A percentile compares a stretch with the other conserved stretches of the same genome.
phyloP scores from a whole-genome alignment of 2,888 invertebrate genomes.

The Dasypogon diadema region DNA sequence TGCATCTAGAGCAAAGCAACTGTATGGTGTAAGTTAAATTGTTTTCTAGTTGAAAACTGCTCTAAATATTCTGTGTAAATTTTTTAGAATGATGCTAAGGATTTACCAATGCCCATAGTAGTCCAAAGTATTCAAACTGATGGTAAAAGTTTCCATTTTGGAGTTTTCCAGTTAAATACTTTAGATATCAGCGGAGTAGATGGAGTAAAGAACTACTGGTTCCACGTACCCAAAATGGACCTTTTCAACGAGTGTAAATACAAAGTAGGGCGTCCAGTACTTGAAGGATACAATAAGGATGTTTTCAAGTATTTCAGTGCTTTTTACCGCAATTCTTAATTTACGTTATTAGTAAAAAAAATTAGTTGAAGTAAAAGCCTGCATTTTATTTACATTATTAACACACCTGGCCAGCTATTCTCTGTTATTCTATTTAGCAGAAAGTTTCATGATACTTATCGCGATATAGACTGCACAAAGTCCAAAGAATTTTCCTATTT shows the following conservation, averaged over 20 bases:
- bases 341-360: no score
- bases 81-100: conserved; percentile 72
- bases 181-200: conserved; percentile 74
- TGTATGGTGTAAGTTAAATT: conserved; percentile 80
- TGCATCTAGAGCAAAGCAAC: conserved; percentile 80
- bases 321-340: conserved; percentile 77
- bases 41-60: no score
- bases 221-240: conserved; percentile 75
- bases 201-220: conserved; percentile 83
- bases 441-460: no score
- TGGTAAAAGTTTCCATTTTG: conserved; percentile 82
- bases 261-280: conserved; percentile 74
- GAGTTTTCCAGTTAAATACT: conserved; percentile 86
- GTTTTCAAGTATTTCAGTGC: conserved; percentile 83
- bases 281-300: conserved; percentile 82
- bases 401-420: no score
- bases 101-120: conserved; percentile 81
- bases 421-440: no score
- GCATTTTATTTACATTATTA: no score
- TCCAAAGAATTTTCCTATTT: no score
- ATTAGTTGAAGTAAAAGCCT: no score
- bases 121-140: conserved; percentile 88
- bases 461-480: no score
- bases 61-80: conserved; percentile 12
- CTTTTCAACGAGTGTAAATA: conserved; percentile 78